Conservation (phyloP, 2,113 vertebrate genomes). For the Vireo altiloquus region DNA sequence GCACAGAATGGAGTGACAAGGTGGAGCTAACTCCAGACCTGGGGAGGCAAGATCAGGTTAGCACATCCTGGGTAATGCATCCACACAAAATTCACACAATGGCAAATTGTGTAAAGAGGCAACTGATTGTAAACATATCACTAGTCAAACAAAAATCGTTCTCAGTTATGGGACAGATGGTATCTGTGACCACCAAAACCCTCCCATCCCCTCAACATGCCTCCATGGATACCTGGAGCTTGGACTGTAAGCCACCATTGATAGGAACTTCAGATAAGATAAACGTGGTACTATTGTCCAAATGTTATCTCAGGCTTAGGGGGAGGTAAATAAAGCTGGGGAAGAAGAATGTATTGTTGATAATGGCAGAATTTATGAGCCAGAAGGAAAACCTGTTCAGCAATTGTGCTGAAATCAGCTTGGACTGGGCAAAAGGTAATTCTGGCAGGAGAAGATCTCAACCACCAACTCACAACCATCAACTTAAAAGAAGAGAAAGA, state of each 20-base stretch:
- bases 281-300: too few relatives aligned
- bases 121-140: not conserved
- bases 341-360: too few relatives aligned
- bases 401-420: not conserved
- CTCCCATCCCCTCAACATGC: not conserved
- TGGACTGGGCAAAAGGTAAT: not conserved
- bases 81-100: not conserved
- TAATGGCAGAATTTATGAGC: not conserved
- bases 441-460: not conserved
- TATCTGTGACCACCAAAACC: not conserved
- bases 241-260: not conserved
- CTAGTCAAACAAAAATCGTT: not conserved
- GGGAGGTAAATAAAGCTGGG: not conserved
- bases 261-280: not conserved
- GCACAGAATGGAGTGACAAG: rapidly evolving
- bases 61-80: not conserved
- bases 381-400: not conserved
- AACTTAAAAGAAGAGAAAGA: not conserved
- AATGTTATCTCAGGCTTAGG: not conserved
- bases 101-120: not conserved
- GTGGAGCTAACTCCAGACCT: not conserved
- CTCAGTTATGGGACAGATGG: not conserved
- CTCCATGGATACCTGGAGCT: not conserved
- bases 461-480: not conserved
- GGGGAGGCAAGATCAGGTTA: not conserved